Conservation (phyloP, 2,888 invertebrate species). For the Nebria brevicollis region DNA sequence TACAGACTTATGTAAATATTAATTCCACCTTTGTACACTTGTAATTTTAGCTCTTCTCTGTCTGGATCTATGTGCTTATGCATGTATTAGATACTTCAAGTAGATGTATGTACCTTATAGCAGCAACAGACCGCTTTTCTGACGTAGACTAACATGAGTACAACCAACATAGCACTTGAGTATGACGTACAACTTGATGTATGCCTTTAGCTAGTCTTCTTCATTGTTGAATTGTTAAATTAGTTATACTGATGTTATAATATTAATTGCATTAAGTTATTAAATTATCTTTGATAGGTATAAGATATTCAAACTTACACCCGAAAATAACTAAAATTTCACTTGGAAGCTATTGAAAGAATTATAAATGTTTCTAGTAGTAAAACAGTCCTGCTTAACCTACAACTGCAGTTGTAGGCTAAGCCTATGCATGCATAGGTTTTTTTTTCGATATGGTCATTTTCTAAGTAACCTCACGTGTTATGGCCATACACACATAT, state of each 20-base stretch:
- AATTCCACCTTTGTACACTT: slow-evolving; percentile 1
- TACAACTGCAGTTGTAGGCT: too few species aligned
- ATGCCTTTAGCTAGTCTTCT: not conserved
- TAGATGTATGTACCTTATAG: not conserved
- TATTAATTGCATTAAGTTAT: not conserved
- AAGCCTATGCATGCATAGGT: too few species aligned
- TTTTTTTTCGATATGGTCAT: too few species aligned
- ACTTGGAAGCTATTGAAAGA: too few species aligned
- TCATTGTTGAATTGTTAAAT: not conserved
- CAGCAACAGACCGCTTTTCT: not conserved
- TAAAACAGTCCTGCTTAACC: too few species aligned
- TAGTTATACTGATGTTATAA: not conserved
- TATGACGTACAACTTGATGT: not conserved
- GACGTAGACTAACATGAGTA: not conserved
- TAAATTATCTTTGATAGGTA: not conserved
- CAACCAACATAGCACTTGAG: not conserved
- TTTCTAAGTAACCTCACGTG: too few species aligned
- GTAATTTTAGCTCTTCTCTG: not conserved
- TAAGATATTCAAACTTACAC: not conserved
- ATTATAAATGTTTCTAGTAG: too few species aligned
- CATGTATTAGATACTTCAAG: not conserved
- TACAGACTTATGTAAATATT: slow-evolving; percentile 33
- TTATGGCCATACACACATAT: too few species aligned
- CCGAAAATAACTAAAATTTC: too few species aligned
- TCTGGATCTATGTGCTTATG: not conserved